Base-by-base conservation (phyloP, 2,888 invertebrate species). In the Xanthia icteritia region DNA sequence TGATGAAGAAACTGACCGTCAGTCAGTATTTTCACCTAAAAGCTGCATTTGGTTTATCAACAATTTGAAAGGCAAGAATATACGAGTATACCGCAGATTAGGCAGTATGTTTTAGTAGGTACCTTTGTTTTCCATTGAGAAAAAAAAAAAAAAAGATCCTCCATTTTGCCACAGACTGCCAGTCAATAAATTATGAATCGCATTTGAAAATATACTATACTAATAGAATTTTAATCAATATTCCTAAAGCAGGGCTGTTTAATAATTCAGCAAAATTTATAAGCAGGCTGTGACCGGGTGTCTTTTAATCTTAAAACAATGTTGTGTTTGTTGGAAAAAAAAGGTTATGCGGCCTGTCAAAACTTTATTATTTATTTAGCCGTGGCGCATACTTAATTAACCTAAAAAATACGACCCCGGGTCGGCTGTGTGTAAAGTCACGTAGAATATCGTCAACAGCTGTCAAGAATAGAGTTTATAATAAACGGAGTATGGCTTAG, bases 401-500 rank as follows among this genome's bases (percentile, higher is more conserved):
- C 77, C 79, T 78, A 86, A 86, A 88, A 88, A 87, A 83, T 65
- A 71, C 69, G 81, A 82, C 60, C 76, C 74, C 60, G 70, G 20
- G 39, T 82, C 78, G 51, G 77, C 79, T 85, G 84, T 77, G 78
- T 87, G 77, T 83, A 78, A 83, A 83, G 82, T 84, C 82, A 86
- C 82, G 87, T 86, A 80, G 78, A 65, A 84, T 86, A 83, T 81
- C 84, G 89, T 88, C 88, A 86, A 87, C 91, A 91, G 92, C 87
- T 91, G 92, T 92, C 91, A 91, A 86, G 86, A 87, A 89, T 90
- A 83, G 84, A 78, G 84, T 80, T 86, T 84, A 88, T 89, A 90
- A 90, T 87, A 89, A 90, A 89, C 89, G 84, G 80, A 81, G 83
- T 87, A 90, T 87, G 86, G 86, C 84, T 84, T 77, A 82, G 79